Conservation (phyloP, 2,113 vertebrate species). For the Dasyurus viverrinus region DNA sequence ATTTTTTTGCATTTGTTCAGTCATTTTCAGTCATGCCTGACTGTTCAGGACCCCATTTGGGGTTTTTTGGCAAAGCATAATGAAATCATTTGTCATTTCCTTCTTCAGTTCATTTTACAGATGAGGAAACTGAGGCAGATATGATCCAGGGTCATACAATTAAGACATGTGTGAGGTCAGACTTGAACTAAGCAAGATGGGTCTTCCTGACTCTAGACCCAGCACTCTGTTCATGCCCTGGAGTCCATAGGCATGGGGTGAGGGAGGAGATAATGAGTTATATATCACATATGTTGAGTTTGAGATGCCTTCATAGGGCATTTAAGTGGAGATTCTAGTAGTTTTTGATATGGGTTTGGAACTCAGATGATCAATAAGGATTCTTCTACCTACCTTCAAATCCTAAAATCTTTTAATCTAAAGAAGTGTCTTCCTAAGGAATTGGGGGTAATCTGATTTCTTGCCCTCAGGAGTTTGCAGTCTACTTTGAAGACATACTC, state of each 20-base stretch:
- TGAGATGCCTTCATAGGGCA: too few species aligned
- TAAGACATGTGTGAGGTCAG: not conserved
- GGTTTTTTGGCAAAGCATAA: too few species aligned
- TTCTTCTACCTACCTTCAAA: too few species aligned
- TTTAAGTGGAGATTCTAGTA: too few species aligned
- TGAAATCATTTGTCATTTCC: not conserved
- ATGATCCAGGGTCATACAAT: not conserved
- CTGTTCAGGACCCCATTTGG: not conserved
- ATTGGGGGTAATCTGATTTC: not conserved
- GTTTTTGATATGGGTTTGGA: too few species aligned
- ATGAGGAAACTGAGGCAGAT: not conserved
- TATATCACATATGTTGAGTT: too few species aligned
- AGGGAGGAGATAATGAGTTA: too few species aligned
- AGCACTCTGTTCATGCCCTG: too few species aligned
- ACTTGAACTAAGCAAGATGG: not conserved
- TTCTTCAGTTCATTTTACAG: not conserved
- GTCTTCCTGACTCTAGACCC: not conserved
- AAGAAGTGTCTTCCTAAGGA: too few species aligned
- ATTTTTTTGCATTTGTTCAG: not conserved
- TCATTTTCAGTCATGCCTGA: not conserved
- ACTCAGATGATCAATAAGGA: too few species aligned
- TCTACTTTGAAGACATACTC: not conserved
- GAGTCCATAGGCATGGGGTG: too few species aligned
- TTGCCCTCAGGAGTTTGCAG: not conserved
- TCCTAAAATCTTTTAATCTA: too few species aligned